Base-by-base conservation (phyloP, 1,140 invertebrate genomes). In the Stenopsyche tienmushanensis region DNA sequence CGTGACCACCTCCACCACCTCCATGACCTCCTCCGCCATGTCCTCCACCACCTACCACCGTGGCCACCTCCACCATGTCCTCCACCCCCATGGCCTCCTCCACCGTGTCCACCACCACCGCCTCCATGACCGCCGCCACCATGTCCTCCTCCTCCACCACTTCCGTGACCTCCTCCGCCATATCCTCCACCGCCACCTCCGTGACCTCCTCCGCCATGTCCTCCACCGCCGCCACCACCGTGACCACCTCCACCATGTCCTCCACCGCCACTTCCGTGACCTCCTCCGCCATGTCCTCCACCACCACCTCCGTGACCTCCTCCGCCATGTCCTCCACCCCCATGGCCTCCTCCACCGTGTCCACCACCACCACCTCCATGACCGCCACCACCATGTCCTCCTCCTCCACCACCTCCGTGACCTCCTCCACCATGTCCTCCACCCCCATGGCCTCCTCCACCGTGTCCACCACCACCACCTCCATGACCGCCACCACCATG, bases 261-360 rank as follows among this genome's bases (percentile, higher is more conserved):
- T 24, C 50, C 49, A 13, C 54, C 53, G 2, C 64, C 57, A 5
- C 55, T 34, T 10, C 64, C 64, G 24, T 45, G 34, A 29, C 57
- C 55, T 10, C 57, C 49, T 13, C 29, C 29, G 5, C 29, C 29
- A 7, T 13, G 5, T 34, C 29, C 29, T 7, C 29, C 29, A 13
- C 29, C 29, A 7, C 29, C 29, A 5, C 44, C 44, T 3, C 17
- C 9, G 5, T 18, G 9, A 10, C 44, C 44, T 13, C n/a, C n/a
- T n/a, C n/a, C 17, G n/a, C 58, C 47, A n/a, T 26, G 21, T 7
- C 49, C 62, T 1, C 29, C 39, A 24, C 52, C 52, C 1, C 44
- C 52, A 39, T n/a, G n/a, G n/a, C n/a, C n/a, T n/a, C 29, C n/a
- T 0, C 62, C 52, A 21, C 29, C 1, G 8, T 49, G 26, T 5